These are phyloP conservation scores for Drosophila melanosoma DNA, from an alignment of 2,888 invertebrate genomes.

Conservation along the genomic window DNA sequence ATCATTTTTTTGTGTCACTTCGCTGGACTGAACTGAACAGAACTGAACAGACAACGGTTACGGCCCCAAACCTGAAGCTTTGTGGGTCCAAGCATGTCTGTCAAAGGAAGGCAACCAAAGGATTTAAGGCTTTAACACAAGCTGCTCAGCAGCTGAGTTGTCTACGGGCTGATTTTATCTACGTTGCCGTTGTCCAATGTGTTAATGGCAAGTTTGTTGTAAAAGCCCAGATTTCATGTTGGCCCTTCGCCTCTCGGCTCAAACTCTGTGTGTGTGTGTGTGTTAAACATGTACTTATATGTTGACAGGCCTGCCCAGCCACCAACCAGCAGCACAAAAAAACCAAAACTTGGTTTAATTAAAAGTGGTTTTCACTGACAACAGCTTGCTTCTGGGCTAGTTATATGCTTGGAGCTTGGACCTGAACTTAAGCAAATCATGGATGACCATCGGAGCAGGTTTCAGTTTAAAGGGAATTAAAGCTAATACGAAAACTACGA, in stretches of 20 bases:
- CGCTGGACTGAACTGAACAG: conserved; percentile 34
- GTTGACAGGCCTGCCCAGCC: conserved; percentile 53
- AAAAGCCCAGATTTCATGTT: conserved; percentile 57
- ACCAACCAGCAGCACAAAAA: conserved; percentile 47
- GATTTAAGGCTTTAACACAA: conserved; percentile 65
- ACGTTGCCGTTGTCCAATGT: conserved; percentile 44
- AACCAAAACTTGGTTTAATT: conserved; percentile 76
- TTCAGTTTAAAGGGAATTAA: background rate
- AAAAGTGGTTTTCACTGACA: conserved; percentile 53
- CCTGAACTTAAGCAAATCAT: background rate
- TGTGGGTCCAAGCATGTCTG: conserved; percentile 34
- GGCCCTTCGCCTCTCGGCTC: background rate
- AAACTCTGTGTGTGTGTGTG: background rate
- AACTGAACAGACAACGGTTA: conserved; percentile 54
- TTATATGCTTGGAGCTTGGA: background rate
- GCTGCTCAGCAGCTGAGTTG: conserved; percentile 27
- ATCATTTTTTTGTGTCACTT: conserved; percentile 71
- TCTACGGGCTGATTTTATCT: conserved; percentile 19
- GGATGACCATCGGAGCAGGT: background rate
- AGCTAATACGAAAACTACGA: background rate
- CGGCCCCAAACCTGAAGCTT: conserved; percentile 21
- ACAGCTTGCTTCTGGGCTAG: background rate
- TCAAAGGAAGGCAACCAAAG: conserved; percentile 43
- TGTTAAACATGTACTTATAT: conserved; percentile 38
- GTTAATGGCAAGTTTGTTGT: conserved; percentile 65